phyloP scores from a whole-genome alignment of 2,888 invertebrate species.

The Callyntrura guangdongensis region DNA sequence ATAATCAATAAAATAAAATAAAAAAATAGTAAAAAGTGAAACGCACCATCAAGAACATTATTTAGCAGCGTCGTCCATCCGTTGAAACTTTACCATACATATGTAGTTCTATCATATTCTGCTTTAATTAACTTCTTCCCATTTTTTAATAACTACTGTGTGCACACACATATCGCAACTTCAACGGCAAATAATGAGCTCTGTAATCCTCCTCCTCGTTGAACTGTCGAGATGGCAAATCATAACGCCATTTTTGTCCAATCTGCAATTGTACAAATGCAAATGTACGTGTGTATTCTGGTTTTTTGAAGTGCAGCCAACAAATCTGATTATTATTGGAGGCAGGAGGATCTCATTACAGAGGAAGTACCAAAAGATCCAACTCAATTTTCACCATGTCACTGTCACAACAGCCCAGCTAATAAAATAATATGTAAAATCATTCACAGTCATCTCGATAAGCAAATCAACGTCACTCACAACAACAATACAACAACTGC shows the following conservation, averaged over 20 bases:
- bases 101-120: conserved; percentile 10
- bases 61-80: background rate
- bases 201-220: conserved; percentile 22
- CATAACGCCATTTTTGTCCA: conserved; percentile 18
- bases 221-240: conserved; percentile 38
- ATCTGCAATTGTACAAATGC: background rate
- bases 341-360: conserved; percentile 24
- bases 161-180: background rate
- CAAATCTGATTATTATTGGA: background rate
- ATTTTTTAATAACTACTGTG: background rate
- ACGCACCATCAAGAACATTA: conserved; percentile 30
- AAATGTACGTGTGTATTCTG: background rate
- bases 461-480: conserved; percentile 35
- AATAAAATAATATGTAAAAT: conserved; percentile 21
- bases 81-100: background rate
- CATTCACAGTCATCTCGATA: conserved; percentile 17
- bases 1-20: too few species aligned
- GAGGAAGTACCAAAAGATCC: background rate
- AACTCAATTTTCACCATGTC: conserved; percentile 53
- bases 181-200: conserved; percentile 16
- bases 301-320: conserved; percentile 31
- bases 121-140: conserved; percentile 28
- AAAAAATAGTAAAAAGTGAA: too few species aligned
- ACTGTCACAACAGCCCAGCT: conserved; percentile 26
- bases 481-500: conserved; percentile 6